Base-by-base conservation (phyloP, 2,888 invertebrate species). In the Buathra laborator region DNA sequence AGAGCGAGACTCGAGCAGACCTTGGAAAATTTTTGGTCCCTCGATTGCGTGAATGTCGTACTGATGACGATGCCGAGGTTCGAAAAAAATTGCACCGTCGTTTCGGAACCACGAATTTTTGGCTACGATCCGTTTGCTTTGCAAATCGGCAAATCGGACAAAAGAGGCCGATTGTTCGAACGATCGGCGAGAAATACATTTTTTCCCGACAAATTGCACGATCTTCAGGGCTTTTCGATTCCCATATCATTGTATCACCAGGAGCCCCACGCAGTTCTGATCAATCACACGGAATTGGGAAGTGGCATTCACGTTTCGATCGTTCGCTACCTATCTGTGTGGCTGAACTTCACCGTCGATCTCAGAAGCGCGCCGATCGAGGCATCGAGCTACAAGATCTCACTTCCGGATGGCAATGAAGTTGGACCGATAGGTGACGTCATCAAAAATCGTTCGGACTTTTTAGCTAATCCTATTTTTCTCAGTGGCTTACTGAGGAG, bases 151-250 rank as follows among this genome's bases (percentile, higher is more conserved):
- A 10, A 24, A 1, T 6, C 43, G n/a, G 16, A 56, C 3, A 59
- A 51, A 19, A 32, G 76, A 51, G 80, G 81, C 9, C 53, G 43
- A 68, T 19, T 77, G n/a, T 16, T 68, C 19, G 29, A 62, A 6
- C 48, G 29, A 7, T 19, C 70, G 12, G 14, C 10, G 32, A 32
- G 9, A 2, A 83, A 86, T 10, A 0, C 43, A 9, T 66, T 85
- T 9, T 88, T 86, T 74, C 81, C 85, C 1, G 83, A 83, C 66
- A 87, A 87, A 46, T 44, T 85, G 2, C 76, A 37, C n/a, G 78
- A 89, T 79, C 78, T 89, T n/a, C 76, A 84, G 4, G 82, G 86
- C 6, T 80, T 81, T 46, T 84, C 85, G 3, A 83, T 89, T 53
- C 48, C 70, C 0, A 71, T 87, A 3, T 86, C 89, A 2, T 62